Evolutionary conservation across 2,113 vertebrate species (phyloP).

Genomic region (Pagrus major): DNA sequence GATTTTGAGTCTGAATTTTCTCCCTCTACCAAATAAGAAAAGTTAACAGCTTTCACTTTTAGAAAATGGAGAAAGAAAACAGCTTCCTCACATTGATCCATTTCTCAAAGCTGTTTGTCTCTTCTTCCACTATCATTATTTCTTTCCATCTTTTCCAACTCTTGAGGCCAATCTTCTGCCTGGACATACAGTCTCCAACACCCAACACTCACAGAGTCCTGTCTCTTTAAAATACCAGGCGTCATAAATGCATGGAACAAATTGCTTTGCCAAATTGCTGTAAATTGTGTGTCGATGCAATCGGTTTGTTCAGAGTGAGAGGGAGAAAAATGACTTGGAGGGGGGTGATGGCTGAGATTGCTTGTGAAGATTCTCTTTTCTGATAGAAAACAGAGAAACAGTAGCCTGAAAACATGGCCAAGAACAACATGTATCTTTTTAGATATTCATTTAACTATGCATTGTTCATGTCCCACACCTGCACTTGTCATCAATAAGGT

Average conservation of each 20-base stretch:
- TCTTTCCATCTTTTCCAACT: constrained; percentile 33
- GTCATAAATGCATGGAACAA: constrained; percentile 68
- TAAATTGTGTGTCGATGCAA: constrained; percentile 54
- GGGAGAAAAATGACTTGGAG: constrained; percentile 25
- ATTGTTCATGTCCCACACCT: background rate
- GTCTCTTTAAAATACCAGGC: constrained; percentile 51
- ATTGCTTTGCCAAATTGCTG: constrained; percentile 72
- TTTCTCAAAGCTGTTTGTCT: constrained; percentile 39
- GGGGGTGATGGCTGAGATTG: constrained; percentile 34
- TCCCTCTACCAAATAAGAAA: background rate
- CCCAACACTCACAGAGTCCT: background rate
- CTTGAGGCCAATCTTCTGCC: constrained; percentile 30
- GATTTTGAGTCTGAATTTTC: constrained; percentile 4
- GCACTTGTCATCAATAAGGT: background rate
- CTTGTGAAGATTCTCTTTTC: background rate
- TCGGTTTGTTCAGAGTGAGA: constrained; percentile 44
- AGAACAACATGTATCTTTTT: background rate
- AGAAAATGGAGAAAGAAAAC: constrained; percentile 40
- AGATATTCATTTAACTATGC: background rate
- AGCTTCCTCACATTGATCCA: constrained; percentile 31
- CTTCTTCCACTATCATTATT: constrained; percentile 38
- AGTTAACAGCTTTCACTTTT: constrained; percentile 13
- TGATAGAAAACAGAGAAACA: constrained; percentile 2
- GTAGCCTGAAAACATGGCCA: background rate
- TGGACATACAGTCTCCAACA: constrained; percentile 18